Percentiles rank a stretch among this genome's conserved stretches.
These are phyloP conservation scores for Austrofundulus limnaeus DNA, from an alignment of 2,113 vertebrate genomes.

Conservation along the genomic window DNA sequence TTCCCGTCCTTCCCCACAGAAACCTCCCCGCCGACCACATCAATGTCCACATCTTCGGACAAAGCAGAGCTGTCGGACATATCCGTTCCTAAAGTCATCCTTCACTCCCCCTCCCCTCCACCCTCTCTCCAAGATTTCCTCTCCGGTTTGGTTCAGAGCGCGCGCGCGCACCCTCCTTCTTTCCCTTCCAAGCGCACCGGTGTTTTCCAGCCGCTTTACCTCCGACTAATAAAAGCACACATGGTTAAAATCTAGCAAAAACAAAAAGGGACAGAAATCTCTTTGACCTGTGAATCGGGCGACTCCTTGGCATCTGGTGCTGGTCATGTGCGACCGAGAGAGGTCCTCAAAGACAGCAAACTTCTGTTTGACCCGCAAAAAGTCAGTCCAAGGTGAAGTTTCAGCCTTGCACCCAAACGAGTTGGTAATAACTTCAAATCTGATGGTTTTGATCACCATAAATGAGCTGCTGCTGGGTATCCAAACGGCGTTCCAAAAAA, in stretches of 20 bases:
- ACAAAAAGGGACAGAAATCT: constrained; percentile 38
- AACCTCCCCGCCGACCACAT: constrained; percentile 91
- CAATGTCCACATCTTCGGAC: constrained; percentile 92
- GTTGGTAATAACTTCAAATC: constrained; percentile 2
- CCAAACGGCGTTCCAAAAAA: constrained; percentile 33
- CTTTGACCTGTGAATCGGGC: constrained; percentile 49
- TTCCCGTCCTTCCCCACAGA: constrained; percentile 80
- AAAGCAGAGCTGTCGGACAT: constrained; percentile 86
- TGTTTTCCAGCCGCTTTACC: constrained; percentile 40
- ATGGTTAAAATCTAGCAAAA: constrained; percentile 48
- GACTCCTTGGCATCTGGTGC: constrained; percentile 36
- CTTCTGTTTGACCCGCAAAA: constrained; percentile 42
- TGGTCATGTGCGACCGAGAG: constrained; percentile 29
- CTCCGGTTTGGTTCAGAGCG: constrained; percentile 45
- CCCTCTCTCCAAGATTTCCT: constrained; percentile 59
- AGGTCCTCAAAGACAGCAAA: constrained; percentile 33
- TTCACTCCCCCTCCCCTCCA: constrained; percentile 62
- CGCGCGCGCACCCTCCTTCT: constrained; percentile 47
- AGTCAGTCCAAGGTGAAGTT: constrained; percentile 20
- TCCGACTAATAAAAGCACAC: constrained; percentile 55
- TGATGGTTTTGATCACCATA: background rate
- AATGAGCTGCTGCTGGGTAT: constrained; percentile 35
- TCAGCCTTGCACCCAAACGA: constrained; percentile 6
- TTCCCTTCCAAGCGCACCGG: constrained; percentile 39
- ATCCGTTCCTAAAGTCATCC: constrained; percentile 87